phyloP scores from a whole-genome alignment of 2,113 vertebrate genomes.

The Nothobranchius kuhntae region DNA sequence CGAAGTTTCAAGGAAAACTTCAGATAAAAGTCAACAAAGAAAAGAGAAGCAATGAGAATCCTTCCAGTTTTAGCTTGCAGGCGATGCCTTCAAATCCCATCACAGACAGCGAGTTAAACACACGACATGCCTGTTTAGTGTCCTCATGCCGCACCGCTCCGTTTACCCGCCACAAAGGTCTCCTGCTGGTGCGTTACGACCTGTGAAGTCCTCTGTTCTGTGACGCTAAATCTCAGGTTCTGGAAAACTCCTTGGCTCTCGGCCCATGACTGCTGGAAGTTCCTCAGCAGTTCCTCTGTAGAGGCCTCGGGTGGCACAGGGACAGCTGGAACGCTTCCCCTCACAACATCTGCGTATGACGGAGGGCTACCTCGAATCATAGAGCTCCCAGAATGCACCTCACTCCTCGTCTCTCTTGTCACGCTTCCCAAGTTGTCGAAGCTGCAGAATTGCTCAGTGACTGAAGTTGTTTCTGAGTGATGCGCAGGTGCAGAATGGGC shows the following conservation, averaged over 20 bases:
- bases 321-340: constrained; percentile 77
- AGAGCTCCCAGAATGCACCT: constrained; percentile 67
- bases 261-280: constrained; percentile 88
- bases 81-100: not conserved
- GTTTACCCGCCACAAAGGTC: constrained; percentile 86
- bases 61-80: constrained; percentile 22
- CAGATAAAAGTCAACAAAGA: not conserved
- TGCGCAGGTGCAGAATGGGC: constrained; percentile 36
- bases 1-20: not conserved
- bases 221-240: constrained; percentile 82
- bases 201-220: constrained; percentile 80
- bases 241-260: constrained; percentile 85
- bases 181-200: constrained; percentile 81
- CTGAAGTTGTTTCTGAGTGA: constrained; percentile 66
- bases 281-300: constrained; percentile 80
- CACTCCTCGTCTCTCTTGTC: constrained; percentile 57
- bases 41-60: not conserved
- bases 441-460: constrained; percentile 75
- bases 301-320: constrained; percentile 78
- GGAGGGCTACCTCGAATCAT: constrained; percentile 82
- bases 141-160: constrained; percentile 73
- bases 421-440: constrained; percentile 79
- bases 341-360: constrained; percentile 90
- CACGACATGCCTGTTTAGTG: constrained; percentile 59
- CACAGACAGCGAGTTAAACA: constrained; percentile 56